Percentiles rank a stretch among this genome's conserved stretches.
phyloP scores from a whole-genome alignment of 2,888 invertebrate genomes.

The Linnaemya vulpina region DNA sequence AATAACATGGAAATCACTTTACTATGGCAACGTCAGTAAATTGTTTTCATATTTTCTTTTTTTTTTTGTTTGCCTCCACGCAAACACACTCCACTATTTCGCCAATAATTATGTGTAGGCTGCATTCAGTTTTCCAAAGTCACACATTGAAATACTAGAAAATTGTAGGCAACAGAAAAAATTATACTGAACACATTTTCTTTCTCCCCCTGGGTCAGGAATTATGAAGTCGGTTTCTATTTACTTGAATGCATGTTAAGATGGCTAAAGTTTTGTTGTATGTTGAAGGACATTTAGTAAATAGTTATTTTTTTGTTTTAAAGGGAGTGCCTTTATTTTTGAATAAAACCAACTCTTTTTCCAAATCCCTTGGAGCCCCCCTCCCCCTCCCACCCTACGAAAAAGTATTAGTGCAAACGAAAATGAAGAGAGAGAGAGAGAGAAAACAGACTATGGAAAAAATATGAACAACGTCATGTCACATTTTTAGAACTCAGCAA shows the following conservation, averaged over 20 bases:
- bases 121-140: slow-evolving; percentile 39
- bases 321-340: slow-evolving; percentile 60
- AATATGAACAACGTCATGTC: slow-evolving; percentile 59
- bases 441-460: neutral
- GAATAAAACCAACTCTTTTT: slow-evolving; percentile 1
- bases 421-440: neutral
- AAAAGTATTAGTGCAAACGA: slow-evolving; percentile 1
- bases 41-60: neutral
- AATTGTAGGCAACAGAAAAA: slow-evolving; percentile 27
- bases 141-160: slow-evolving; percentile 10
- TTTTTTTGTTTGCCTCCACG: slow-evolving; percentile 3
- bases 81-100: neutral
- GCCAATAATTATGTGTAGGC: slow-evolving; percentile 53
- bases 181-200: slow-evolving; percentile 7
- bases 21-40: slow-evolving; percentile 57
- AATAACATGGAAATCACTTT: slow-evolving; percentile 35
- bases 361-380: neutral
- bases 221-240: slow-evolving; percentile 5
- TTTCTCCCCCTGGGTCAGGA: slow-evolving; percentile 4
- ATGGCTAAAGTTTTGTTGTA: slow-evolving; percentile 29
- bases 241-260: slow-evolving; percentile 4
- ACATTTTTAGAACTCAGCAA: slow-evolving; percentile 65
- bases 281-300: slow-evolving; percentile 63
- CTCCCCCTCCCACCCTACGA: neutral
- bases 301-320: slow-evolving; percentile 29